Evolutionary conservation across 2,888 invertebrate species (phyloP).

Genomic region (Hecatera dysodea): DNA sequence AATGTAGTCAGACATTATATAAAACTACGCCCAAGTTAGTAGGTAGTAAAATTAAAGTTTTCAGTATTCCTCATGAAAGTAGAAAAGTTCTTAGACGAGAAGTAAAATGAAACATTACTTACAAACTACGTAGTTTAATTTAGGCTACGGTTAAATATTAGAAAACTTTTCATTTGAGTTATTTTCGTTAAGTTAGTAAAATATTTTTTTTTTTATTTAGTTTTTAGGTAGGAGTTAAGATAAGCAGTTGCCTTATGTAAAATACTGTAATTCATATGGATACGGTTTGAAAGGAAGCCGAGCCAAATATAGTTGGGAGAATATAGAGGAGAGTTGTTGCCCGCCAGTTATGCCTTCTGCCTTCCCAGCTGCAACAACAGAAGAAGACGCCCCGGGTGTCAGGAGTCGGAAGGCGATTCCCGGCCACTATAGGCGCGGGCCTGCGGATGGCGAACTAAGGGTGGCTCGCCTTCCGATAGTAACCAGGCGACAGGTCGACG

Average conservation of each 20-base stretch:
- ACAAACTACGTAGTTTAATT: conserved; percentile 24
- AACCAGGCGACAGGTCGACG: too few relatives aligned
- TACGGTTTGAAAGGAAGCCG: not conserved
- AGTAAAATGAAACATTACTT: conserved; percentile 38
- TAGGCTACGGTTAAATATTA: conserved; percentile 27
- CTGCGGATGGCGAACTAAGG: too few relatives aligned
- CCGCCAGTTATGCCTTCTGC: too few relatives aligned
- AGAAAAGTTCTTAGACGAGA: conserved; percentile 1
- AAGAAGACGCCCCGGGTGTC: too few relatives aligned
- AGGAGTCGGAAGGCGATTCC: too few relatives aligned
- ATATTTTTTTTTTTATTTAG: too few relatives aligned
- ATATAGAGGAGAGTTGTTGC: too few relatives aligned
- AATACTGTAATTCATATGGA: not conserved
- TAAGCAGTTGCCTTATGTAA: not conserved
- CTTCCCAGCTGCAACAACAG: too few relatives aligned
- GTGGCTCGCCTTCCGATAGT: too few relatives aligned
- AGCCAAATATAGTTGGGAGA: not conserved
- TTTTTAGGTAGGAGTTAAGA: not conserved
- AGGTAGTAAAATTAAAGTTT: conserved; percentile 22
- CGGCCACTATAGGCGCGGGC: too few relatives aligned
- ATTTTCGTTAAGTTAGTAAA: not conserved
- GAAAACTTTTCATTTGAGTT: conserved; percentile 8
- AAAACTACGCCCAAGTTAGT: conserved; percentile 6
- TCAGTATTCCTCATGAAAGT: conserved; percentile 19
- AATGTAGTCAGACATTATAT: conserved; percentile 5